phyloP scores from a whole-genome alignment of 2,113 vertebrate genomes.

The Okapia johnstoni region DNA sequence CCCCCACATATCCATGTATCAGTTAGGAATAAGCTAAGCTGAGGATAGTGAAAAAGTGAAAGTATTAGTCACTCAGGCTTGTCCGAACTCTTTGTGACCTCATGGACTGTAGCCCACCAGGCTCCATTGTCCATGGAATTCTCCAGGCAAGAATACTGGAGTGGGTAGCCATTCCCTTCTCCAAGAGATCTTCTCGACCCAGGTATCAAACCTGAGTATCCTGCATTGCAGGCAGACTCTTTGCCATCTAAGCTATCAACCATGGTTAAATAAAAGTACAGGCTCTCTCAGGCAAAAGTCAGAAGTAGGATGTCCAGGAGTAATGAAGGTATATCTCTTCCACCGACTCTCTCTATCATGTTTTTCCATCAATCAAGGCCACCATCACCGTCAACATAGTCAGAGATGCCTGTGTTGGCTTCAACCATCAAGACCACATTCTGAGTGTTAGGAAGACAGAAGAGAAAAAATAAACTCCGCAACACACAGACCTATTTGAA shows the following conservation, averaged over 20 bases:
- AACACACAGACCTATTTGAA: background rate
- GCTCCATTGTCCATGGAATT: background rate
- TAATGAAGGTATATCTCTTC: background rate
- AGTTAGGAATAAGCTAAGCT: background rate
- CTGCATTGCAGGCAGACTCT: background rate
- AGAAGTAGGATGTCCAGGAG: background rate
- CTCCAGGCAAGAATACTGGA: background rate
- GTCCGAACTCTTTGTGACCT: background rate
- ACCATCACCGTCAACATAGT: background rate
- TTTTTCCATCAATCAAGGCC: background rate
- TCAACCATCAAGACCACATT: background rate
- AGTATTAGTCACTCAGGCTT: background rate
- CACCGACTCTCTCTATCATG: background rate
- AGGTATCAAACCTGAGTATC: background rate
- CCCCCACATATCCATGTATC: background rate
- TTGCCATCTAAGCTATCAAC: background rate
- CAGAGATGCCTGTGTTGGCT: accelerated
- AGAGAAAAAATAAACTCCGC: background rate
- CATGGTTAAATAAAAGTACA: background rate
- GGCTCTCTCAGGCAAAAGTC: background rate
- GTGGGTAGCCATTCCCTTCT: background rate
- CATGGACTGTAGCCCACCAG: background rate
- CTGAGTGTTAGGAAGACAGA: background rate
- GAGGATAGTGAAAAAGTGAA: background rate
- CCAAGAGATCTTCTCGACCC: background rate